Conservation (phyloP, 2,113 vertebrate species). For the Tichodroma muraria region DNA sequence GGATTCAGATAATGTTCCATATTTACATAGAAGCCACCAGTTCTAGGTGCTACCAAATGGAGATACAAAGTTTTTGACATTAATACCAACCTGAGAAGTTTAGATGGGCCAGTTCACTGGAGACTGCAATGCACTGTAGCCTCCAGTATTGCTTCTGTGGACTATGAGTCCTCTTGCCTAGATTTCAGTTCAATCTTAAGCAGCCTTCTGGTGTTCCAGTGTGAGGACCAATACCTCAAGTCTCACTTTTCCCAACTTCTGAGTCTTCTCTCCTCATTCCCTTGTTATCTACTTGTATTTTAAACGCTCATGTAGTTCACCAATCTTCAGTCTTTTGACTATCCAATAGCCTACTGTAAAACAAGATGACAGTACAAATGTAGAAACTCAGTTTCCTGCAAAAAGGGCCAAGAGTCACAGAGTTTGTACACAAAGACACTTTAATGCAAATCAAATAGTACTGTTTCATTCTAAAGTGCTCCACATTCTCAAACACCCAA, state of each 20-base stretch:
- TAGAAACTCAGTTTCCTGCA: neutral
- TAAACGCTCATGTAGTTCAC: neutral
- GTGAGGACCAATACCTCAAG: neutral
- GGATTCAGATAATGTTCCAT: neutral
- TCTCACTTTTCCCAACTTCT: neutral
- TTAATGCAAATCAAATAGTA: constrained; percentile 34
- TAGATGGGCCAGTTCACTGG: neutral
- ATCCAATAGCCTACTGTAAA: neutral
- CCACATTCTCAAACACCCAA: neutral
- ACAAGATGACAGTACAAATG: neutral
- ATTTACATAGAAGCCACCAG: neutral
- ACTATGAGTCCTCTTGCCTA: neutral
- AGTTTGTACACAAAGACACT: constrained; percentile 30
- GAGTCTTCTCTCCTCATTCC: neutral
- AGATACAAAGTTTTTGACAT: neutral
- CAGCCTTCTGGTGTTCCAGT: neutral
- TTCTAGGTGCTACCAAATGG: neutral
- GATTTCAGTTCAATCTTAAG: neutral
- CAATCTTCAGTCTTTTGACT: neutral
- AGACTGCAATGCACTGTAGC: neutral
- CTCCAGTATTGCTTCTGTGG: neutral
- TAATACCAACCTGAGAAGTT: neutral
- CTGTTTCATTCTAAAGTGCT: neutral
- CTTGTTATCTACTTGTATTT: neutral
- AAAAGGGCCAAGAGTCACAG: neutral